phyloP scores from a whole-genome alignment of 1,140 invertebrate genomes.

The Caerostris extrusa region DNA sequence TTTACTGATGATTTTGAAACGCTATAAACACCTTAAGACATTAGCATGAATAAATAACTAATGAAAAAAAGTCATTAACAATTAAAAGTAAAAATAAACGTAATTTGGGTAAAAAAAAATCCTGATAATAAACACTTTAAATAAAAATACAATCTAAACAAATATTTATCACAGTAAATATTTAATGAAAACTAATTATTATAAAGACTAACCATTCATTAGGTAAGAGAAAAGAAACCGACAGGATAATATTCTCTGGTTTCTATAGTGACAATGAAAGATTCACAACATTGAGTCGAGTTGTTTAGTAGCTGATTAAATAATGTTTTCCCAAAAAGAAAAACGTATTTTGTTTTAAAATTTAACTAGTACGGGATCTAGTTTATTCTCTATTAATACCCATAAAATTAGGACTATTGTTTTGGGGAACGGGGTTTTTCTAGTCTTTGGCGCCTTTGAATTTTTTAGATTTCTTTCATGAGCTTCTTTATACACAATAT shows the following conservation, averaged over 20 bases:
- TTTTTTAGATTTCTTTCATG: too few species aligned
- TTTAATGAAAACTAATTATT: not conserved
- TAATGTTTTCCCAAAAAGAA: not conserved
- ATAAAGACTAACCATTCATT: slow-evolving; percentile 14
- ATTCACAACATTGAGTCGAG: slow-evolving; percentile 71
- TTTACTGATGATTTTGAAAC: too few species aligned
- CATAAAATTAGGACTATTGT: too few species aligned
- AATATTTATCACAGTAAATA: not conserved
- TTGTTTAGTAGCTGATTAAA: slow-evolving; percentile 9
- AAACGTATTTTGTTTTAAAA: not conserved
- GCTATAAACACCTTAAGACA: too few species aligned
- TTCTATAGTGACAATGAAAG: slow-evolving; percentile 72
- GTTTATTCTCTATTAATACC: too few species aligned
- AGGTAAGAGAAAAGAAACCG: slow-evolving; percentile 17
- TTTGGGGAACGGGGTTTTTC: too few species aligned
- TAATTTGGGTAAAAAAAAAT: too few species aligned
- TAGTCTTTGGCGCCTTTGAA: too few species aligned
- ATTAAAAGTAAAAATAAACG: too few species aligned
- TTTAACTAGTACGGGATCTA: not conserved
- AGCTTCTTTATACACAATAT: too few species aligned
- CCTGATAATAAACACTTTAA: not conserved
- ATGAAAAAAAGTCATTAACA: not conserved
- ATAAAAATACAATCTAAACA: not conserved
- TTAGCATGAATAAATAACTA: not conserved
- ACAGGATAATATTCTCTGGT: slow-evolving; percentile 16